Evolutionary conservation across 2,888 invertebrate genomes (phyloP).

Genomic region (Podabrus alpinus): DNA sequence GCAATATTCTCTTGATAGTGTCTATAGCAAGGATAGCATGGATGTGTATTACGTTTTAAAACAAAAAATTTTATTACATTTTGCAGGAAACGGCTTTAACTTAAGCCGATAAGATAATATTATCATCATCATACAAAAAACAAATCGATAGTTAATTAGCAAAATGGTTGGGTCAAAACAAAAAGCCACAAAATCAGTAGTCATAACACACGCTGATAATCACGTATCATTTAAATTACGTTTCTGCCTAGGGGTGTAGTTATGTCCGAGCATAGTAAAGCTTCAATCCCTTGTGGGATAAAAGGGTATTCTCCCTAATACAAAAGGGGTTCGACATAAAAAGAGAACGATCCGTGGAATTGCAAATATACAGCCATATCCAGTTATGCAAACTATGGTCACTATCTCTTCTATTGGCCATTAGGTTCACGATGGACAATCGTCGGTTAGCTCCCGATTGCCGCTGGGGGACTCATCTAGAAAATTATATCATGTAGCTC

Average conservation of each 20-base stretch:
- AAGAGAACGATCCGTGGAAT: slow-evolving; percentile 51
- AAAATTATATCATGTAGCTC: slow-evolving; percentile 49
- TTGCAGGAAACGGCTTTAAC: not conserved
- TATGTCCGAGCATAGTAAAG: slow-evolving; percentile 38
- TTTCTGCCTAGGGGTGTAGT: slow-evolving; percentile 32
- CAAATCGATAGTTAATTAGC: not conserved
- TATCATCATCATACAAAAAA: not conserved
- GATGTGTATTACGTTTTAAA: not conserved
- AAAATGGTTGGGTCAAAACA: slow-evolving; percentile 15
- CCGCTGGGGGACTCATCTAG: slow-evolving; percentile 48
- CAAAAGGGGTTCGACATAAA: slow-evolving; percentile 49
- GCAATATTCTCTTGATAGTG: slow-evolving; percentile 23
- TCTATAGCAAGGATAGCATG: not conserved
- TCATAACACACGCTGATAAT: slow-evolving; percentile 47
- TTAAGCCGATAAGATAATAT: not conserved
- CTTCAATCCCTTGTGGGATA: slow-evolving; percentile 36
- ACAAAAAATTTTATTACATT: not conserved
- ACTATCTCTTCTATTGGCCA: slow-evolving; percentile 52
- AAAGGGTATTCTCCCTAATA: slow-evolving; percentile 31
- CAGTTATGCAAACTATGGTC: slow-evolving; percentile 54
- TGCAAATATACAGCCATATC: slow-evolving; percentile 48
- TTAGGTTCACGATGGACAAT: slow-evolving; percentile 52
- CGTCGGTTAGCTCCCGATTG: slow-evolving; percentile 51
- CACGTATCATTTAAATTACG: slow-evolving; percentile 53
- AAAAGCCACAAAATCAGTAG: slow-evolving; percentile 25